Percentiles rank a stretch among this genome's conserved stretches.
Evolutionary conservation across 2,888 invertebrate genomes (phyloP).

Genomic region (Azorinus chamasolen): DNA sequence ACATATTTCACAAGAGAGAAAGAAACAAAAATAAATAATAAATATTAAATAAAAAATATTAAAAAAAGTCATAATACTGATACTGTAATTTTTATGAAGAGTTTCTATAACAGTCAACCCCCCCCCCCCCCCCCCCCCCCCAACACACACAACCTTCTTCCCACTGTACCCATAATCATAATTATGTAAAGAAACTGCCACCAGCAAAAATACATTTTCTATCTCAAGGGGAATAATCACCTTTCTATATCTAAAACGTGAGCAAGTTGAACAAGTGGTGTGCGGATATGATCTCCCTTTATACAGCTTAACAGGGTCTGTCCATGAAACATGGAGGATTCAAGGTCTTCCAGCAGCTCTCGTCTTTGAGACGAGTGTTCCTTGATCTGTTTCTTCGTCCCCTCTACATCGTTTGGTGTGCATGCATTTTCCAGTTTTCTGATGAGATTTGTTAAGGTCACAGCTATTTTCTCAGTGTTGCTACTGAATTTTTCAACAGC

Average conservation of each 20-base stretch:
- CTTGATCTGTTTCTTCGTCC: slow-evolving; percentile 94
- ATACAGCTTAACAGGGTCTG: slow-evolving; percentile 92
- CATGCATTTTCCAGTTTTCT: slow-evolving; percentile 95
- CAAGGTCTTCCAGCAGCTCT: slow-evolving; percentile 91
- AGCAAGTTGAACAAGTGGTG: slow-evolving; percentile 83
- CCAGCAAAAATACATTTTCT: too few relatives aligned
- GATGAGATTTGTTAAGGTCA: slow-evolving; percentile 94
- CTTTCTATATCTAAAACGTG: slow-evolving; percentile 97
- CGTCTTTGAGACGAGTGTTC: slow-evolving; percentile 87
- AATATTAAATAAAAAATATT: too few relatives aligned
- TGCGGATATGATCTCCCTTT: slow-evolving; percentile 78
- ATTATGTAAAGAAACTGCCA: too few relatives aligned
- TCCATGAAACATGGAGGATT: slow-evolving; percentile 95
- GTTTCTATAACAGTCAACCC: too few relatives aligned
- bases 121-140: too few relatives aligned
- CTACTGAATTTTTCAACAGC: slow-evolving; percentile 97
- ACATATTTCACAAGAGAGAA: too few relatives aligned
- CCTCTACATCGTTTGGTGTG: slow-evolving; percentile 97
- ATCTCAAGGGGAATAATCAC: slow-evolving; percentile 86
- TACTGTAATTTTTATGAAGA: too few relatives aligned
- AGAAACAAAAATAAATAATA: too few relatives aligned
- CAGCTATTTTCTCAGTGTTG: slow-evolving; percentile 95
- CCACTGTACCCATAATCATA: too few relatives aligned
- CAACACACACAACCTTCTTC: too few relatives aligned
- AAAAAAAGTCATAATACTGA: too few relatives aligned